Conservation (phyloP, 2,888 invertebrate species). For the Caenorhabditis sp. region DNA sequence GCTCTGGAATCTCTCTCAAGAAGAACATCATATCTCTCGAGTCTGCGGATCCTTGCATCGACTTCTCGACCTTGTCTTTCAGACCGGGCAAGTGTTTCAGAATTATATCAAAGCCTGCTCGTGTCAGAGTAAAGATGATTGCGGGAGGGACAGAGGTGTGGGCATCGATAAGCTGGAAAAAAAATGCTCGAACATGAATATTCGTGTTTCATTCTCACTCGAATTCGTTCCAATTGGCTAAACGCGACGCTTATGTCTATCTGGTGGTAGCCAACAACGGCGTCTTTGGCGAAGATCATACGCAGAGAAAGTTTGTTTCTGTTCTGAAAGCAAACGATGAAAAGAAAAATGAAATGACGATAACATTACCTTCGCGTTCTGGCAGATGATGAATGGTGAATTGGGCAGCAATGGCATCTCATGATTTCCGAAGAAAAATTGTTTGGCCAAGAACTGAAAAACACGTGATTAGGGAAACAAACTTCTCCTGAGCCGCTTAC, state of each 20-base stretch:
- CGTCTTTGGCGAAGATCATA: neutral
- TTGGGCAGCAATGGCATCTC: neutral
- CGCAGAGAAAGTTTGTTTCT: neutral
- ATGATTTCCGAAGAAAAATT: constrained; percentile 30
- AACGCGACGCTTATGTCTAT: neutral
- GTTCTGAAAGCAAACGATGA: neutral
- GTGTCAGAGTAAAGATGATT: neutral
- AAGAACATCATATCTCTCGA: neutral
- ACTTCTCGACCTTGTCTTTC: neutral
- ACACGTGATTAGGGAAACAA: neutral
- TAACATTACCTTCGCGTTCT: neutral
- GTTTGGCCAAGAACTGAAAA: constrained; percentile 35
- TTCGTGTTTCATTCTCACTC: neutral
- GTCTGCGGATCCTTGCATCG: neutral
- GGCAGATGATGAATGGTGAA: neutral
- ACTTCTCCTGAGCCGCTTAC: neutral
- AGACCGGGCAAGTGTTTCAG: neutral
- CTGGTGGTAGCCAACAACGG: neutral
- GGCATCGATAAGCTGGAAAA: neutral
- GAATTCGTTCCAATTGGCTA: neutral
- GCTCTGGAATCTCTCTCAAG: neutral
- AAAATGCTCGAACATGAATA: neutral
- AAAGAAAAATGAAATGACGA: neutral
- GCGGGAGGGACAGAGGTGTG: neutral
- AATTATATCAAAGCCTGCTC: neutral